Evolutionary conservation across 2,797 vertebrate genomes (phyloP).

Genomic region (Tragopan temminckii): DNA sequence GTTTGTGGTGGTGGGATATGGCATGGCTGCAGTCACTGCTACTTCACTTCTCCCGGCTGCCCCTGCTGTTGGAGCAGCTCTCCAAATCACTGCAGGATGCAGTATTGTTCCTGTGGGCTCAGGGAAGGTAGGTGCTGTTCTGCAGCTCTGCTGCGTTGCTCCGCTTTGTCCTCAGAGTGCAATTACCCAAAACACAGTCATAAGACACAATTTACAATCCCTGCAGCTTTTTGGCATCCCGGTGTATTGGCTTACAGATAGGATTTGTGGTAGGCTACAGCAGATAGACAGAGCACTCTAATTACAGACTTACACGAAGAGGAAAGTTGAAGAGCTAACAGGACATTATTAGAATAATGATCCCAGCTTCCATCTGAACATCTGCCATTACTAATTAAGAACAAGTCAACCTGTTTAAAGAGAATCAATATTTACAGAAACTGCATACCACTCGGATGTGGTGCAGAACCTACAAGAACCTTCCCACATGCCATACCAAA

Average conservation of each 20-base stretch:
- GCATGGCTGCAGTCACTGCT: not conserved
- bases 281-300: slow-evolving; percentile 47
- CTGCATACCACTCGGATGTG: slow-evolving; percentile 23
- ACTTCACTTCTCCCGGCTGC: not conserved
- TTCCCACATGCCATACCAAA: not conserved
- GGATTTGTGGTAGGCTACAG: slow-evolving; percentile 47
- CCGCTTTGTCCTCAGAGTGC: slow-evolving; percentile 38
- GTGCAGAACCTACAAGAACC: not conserved
- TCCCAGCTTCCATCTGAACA: slow-evolving; percentile 74
- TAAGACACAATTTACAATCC: slow-evolving; percentile 52
- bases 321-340: slow-evolving; percentile 73
- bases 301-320: slow-evolving; percentile 72
- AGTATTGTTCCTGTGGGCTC: not conserved
- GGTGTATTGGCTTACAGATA: slow-evolving; percentile 30
- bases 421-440: slow-evolving; percentile 68
- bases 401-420: slow-evolving; percentile 60
- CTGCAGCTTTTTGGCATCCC: slow-evolving; percentile 48
- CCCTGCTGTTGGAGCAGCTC: not conserved
- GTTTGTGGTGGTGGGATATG: rapidly evolving
- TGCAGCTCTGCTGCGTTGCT: not conserved
- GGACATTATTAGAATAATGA: slow-evolving; percentile 74
- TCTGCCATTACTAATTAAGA: slow-evolving; percentile 79
- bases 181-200: slow-evolving; percentile 33
- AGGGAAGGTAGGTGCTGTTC: not conserved
- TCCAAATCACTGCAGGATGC: not conserved